A percentile compares a stretch with the other conserved stretches of the same genome.
Conservation (phyloP, 2,888 invertebrate species). For the Micropterix aruncella region DNA sequence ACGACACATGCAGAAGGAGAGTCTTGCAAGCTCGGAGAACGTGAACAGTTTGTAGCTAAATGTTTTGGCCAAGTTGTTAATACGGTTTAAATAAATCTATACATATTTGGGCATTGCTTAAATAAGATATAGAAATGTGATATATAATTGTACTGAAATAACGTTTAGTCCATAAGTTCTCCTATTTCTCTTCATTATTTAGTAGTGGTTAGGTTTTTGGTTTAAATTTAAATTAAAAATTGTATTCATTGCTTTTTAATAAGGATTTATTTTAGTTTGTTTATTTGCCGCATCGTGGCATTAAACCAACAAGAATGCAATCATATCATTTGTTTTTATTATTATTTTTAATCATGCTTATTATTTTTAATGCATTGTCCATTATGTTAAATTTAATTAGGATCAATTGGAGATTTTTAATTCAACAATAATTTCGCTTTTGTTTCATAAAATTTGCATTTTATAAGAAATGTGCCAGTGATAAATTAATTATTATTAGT, state of each 20-base stretch:
- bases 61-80: slow-evolving; percentile 48
- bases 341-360: background rate
- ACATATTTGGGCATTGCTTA: no score
- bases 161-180: background rate
- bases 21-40: slow-evolving; percentile 27
- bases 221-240: no score
- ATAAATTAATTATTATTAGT: no score
- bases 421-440: no score
- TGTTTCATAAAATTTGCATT: no score
- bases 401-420: no score
- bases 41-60: slow-evolving; percentile 46
- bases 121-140: no score
- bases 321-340: slow-evolving; percentile 43
- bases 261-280: background rate
- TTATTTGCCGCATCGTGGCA: background rate
- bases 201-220: no score
- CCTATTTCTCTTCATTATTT: background rate
- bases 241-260: slow-evolving; percentile 6
- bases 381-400: no score
- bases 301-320: slow-evolving; percentile 34
- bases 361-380: no score
- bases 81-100: slow-evolving; percentile 21
- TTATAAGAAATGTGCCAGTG: slow-evolving; percentile 12
- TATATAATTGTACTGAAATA: no score
- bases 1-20: slow-evolving; percentile 21